Conservation (phyloP, 1,140 invertebrate species). For the Heliconius melpomene region DNA sequence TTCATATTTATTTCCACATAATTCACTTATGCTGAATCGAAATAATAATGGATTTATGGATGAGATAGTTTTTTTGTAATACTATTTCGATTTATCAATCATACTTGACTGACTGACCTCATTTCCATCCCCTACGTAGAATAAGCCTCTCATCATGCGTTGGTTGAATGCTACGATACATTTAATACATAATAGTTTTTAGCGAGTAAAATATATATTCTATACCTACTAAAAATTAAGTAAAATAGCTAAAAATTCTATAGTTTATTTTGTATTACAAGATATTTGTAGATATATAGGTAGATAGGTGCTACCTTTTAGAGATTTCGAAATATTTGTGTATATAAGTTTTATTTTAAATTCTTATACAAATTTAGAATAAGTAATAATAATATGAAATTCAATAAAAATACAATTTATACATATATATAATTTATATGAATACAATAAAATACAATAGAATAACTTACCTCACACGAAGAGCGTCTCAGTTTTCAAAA, state of each 20-base stretch:
- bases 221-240: no score
- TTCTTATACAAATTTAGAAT: no score
- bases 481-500: conserved; percentile 41
- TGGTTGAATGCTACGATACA: neutral
- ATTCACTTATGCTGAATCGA: neutral
- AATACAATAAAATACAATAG: conserved; percentile 8
- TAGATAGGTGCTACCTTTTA: no score
- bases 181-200: neutral
- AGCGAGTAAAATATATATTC: neutral
- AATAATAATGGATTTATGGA: neutral
- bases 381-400: neutral
- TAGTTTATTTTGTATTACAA: no score
- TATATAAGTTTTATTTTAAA: no score
- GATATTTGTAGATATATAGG: no score
- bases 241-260: no score
- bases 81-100: neutral
- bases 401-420: neutral
- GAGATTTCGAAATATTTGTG: no score
- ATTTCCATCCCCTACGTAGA: neutral
- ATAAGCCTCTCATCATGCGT: neutral
- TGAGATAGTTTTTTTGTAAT: conserved; percentile 11
- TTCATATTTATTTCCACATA: neutral
- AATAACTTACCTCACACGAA: conserved; percentile 54
- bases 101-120: conserved; percentile 10
- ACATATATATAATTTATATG: conserved; percentile 12